Base-by-base conservation (phyloP, 2,888 invertebrate genomes). In the Standfussiana lucernea region DNA sequence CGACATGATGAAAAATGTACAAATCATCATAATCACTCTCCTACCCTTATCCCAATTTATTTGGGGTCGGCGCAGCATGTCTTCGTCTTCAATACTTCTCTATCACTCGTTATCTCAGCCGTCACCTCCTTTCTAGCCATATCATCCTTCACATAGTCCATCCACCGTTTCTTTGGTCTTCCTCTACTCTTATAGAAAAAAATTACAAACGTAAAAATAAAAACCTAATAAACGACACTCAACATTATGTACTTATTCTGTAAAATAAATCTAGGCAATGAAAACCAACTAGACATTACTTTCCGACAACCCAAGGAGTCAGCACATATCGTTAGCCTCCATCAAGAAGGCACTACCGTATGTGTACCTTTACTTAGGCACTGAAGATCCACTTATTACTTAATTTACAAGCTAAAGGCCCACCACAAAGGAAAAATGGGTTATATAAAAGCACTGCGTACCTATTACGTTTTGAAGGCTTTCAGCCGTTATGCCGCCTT, bases 381-480 rank as follows among this genome's bases (percentile, higher is more conserved):
- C 83, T 71, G 79, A 80, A 85, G 78, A 84, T 83, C 85, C 85
- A 87, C 88, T 89, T 90, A 89, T 91, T 89, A 88, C 90, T 91
- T 86, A 89, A 90, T 91, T 90, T 88, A 89, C 89, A 91, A 90
- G 90, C 89, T 87, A 88, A 90, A 90, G 80, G 84, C 80, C 86
- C 59, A 72, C 80, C 87, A 72, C 88, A 88, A 89, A 89, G 85
- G 84, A 90, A 90, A 90, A 91, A 88, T 89, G 86, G 89, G 87
- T 89, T 88, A 84, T 84, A 88, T 86, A 88, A 89, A 90, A 89
- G 87, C 84, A 71, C 79, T 86, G 87, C 87, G 80, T 72, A 88
- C 87, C 76, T 86, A 88, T 88, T 87, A 88, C 82, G 53, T 84
- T 86, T 84, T 74, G 81, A 81, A 84, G 80, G 88, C 87, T 91